phyloP scores from a whole-genome alignment of 2,113 vertebrate species.

The Piprites chloris region DNA sequence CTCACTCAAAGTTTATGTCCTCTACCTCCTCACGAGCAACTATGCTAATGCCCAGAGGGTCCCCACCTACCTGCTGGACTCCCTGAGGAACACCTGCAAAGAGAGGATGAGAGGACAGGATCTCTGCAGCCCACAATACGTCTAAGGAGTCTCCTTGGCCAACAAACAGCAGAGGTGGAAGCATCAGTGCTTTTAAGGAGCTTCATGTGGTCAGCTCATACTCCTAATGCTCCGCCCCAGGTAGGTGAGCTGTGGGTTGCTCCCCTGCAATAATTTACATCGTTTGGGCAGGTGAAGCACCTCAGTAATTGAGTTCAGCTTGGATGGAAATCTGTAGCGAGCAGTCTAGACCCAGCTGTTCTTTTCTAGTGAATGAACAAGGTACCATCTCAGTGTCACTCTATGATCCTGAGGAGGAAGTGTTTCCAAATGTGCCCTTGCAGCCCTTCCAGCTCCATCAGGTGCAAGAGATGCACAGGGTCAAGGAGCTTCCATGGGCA shows the following conservation, averaged over 20 bases:
- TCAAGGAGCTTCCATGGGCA: neutral
- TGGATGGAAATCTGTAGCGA: neutral
- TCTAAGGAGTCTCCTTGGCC: neutral
- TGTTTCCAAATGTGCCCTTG: neutral
- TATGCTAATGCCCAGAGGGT: neutral
- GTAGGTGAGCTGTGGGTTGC: neutral
- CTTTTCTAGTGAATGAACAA: neutral
- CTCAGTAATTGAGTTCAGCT: neutral
- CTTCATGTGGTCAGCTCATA: rapidly evolving
- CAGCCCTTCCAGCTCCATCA: neutral
- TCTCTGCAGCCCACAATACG: rapidly evolving
- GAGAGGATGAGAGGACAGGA: neutral
- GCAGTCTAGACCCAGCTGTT: neutral
- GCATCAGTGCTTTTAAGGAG: neutral
- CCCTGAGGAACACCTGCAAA: neutral
- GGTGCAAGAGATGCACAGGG: neutral
- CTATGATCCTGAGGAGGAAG: rapidly evolving
- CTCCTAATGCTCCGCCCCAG: neutral
- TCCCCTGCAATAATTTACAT: neutral
- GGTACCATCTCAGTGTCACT: neutral
- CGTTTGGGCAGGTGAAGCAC: neutral
- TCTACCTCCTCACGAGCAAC: neutral
- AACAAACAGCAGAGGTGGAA: neutral
- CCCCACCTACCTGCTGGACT: neutral
- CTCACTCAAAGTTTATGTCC: neutral